Percentiles rank a stretch among this genome's conserved stretches.
Evolutionary conservation across 92 coral and sea anemone genomes (phyloP).

Genomic region (Zoanthus solanderi): DNA sequence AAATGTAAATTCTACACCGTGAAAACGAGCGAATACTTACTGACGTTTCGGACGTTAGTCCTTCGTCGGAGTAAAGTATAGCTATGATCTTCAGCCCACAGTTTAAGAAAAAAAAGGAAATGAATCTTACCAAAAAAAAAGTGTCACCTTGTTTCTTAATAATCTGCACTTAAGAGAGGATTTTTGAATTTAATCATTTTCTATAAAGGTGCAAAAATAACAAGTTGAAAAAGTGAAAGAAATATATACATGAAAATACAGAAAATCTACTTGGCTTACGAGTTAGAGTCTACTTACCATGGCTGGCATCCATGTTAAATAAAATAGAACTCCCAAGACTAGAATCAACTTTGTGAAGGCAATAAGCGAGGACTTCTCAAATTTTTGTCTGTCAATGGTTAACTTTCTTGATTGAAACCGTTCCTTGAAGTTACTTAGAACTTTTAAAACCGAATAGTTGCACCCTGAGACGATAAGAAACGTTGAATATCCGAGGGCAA

Average conservation of each 20-base stretch:
- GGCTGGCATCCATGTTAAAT: conserved; percentile 77
- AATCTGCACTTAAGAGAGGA: too few species aligned
- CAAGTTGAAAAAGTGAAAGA: too few species aligned
- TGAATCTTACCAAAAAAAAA: too few species aligned
- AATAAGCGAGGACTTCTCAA: conserved; percentile 48
- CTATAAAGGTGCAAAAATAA: too few species aligned
- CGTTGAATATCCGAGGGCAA: conserved; percentile 70
- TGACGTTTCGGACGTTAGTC: too few species aligned
- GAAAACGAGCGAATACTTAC: too few species aligned
- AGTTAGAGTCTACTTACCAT: conserved; percentile 59
- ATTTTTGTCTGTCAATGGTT: conserved; percentile 49
- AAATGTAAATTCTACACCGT: too few species aligned
- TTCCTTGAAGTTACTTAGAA: conserved; percentile 56
- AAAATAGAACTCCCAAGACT: conserved; percentile 67
- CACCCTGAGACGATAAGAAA: conserved; percentile 62
- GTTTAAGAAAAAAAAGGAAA: too few species aligned
- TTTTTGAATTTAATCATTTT: background rate
- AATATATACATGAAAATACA: background rate
- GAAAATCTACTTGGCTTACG: too few species aligned
- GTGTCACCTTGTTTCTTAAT: too few species aligned
- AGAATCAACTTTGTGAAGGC: conserved; percentile 70
- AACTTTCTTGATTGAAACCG: conserved; percentile 53
- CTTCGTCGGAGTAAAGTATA: too few species aligned
- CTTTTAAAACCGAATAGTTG: conserved; percentile 60
- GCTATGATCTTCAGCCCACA: too few species aligned